Percentiles rank a stretch among this genome's conserved stretches.
These are phyloP conservation scores for Physella acuta DNA, from an alignment of 1,140 invertebrate species.

Conservation along the genomic window DNA sequence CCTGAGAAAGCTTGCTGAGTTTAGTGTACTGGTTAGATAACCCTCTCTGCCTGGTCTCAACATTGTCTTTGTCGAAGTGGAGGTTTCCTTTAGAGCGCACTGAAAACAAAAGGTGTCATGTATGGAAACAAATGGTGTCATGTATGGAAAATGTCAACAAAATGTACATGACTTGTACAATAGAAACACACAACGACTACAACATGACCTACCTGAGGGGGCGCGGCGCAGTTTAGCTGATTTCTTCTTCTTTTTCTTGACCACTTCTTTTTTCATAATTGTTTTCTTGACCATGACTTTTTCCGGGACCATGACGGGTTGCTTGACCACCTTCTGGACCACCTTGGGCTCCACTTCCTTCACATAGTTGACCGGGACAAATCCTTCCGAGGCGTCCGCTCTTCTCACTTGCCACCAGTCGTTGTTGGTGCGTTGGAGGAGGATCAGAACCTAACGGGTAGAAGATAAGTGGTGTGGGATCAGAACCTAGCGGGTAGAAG, in stretches of 20 bases:
- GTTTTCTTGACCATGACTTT: conserved; percentile 86
- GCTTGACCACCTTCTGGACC: conserved; percentile 77
- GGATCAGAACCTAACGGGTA: conserved; percentile 80
- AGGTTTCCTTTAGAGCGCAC: conserved; percentile 57
- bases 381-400: conserved; percentile 87
- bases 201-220: conserved; percentile 49
- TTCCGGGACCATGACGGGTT: conserved; percentile 79
- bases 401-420: conserved; percentile 99
- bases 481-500: too few relatives aligned
- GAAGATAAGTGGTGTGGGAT: too few relatives aligned
- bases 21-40: conserved; percentile 81
- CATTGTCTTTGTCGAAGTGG: conserved; percentile 72
- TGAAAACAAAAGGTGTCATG: conserved; percentile 40
- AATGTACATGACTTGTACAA: too few relatives aligned
- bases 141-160: too few relatives aligned
- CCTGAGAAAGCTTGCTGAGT: conserved; percentile 76
- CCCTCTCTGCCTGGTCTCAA: conserved; percentile 78
- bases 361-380: conserved; percentile 97
- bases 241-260: conserved; percentile 46
- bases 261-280: conserved; percentile 72
- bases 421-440: conserved; percentile 90
- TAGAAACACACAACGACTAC: too few relatives aligned
- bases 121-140: not conserved
- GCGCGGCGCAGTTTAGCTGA: conserved; percentile 47
- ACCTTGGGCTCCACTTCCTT: conserved; percentile 87